phyloP scores from a whole-genome alignment of 2,113 vertebrate species.

The Colinus virginianus region DNA sequence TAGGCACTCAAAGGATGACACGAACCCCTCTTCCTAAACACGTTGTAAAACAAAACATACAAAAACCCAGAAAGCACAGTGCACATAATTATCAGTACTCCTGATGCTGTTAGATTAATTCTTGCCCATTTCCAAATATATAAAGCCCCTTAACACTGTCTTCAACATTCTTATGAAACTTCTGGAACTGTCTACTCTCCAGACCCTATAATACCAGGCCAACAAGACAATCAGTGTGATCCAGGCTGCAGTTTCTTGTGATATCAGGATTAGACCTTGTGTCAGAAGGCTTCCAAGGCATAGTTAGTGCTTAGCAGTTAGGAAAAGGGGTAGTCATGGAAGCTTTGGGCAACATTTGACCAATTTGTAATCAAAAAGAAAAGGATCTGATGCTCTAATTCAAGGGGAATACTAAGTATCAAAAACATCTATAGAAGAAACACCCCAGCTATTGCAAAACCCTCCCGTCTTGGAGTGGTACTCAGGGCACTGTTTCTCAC shows the following conservation, averaged over 20 bases:
- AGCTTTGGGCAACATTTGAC: background rate
- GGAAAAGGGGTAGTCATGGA: background rate
- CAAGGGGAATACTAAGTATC: background rate
- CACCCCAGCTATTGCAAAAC: background rate
- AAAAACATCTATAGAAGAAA: conserved; percentile 13
- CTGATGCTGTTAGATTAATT: background rate
- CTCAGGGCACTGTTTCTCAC: background rate
- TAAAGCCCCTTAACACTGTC: background rate
- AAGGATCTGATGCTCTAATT: background rate
- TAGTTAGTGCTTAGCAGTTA: background rate
- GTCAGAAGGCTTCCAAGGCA: background rate
- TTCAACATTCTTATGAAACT: background rate
- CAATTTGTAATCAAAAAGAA: background rate
- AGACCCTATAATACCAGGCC: background rate
- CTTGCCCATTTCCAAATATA: background rate
- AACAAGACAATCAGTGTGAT: background rate
- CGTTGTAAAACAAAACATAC: background rate
- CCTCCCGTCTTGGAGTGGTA: background rate
- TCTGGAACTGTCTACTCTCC: background rate
- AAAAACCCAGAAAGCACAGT: background rate
- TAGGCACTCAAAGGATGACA: conserved; percentile 15
- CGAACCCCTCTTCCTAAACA: background rate
- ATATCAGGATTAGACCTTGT: background rate
- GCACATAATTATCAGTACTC: background rate
- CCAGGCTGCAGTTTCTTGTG: background rate